These are phyloP conservation scores for Theristicus caerulescens DNA, from an alignment of 2,113 vertebrate species.

Conservation along the genomic window DNA sequence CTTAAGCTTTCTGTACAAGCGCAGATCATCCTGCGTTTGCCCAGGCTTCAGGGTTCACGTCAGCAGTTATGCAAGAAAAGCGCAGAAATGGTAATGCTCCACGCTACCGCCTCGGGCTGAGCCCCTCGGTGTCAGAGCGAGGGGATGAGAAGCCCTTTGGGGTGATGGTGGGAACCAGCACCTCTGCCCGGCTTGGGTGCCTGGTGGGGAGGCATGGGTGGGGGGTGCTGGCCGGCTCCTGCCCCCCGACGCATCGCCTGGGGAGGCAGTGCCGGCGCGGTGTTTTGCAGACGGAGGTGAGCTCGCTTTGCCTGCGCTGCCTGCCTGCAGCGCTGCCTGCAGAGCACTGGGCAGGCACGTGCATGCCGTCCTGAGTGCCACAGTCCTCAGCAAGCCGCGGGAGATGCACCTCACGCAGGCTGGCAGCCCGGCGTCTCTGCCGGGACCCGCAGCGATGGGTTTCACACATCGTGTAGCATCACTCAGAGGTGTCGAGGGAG, in stretches of 20 bases:
- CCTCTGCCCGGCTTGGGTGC: neutral
- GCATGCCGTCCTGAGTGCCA: neutral
- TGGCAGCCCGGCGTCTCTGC: neutral
- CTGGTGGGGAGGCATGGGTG: too few species aligned
- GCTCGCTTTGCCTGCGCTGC: neutral
- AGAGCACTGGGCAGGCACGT: neutral
- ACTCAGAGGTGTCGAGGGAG: neutral
- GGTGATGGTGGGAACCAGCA: neutral
- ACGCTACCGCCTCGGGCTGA: neutral
- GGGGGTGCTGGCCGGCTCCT: neutral
- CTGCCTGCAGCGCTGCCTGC: neutral
- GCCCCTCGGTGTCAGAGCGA: neutral
- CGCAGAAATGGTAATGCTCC: neutral
- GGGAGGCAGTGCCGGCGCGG: neutral
- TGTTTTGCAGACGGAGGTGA: neutral
- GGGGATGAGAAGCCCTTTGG: neutral
- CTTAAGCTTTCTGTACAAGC: neutral
- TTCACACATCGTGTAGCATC: neutral
- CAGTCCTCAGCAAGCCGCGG: neutral
- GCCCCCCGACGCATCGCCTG: rapidly evolving
- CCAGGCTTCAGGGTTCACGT: neutral
- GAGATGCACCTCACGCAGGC: neutral
- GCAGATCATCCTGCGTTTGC: neutral
- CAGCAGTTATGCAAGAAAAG: neutral
- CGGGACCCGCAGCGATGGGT: neutral